These are phyloP conservation scores for Camarhynchus parvulus DNA, from an alignment of 2,113 vertebrate genomes.

Conservation along the genomic window DNA sequence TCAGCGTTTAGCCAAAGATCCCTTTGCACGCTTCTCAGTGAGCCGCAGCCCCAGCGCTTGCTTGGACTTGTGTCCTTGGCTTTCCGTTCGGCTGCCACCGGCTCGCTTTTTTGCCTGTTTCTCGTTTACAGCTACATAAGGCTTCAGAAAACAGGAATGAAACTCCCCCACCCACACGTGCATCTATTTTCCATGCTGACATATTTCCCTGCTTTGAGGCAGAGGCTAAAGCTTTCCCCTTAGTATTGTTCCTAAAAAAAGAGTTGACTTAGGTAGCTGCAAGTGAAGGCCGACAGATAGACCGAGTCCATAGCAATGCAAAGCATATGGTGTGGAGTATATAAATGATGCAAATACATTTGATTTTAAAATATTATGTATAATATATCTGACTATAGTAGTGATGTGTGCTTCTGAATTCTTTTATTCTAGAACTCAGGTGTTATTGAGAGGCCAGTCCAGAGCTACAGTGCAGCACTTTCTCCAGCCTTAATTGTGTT, in stretches of 20 bases:
- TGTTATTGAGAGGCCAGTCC: neutral
- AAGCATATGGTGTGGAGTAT: neutral
- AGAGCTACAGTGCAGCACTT: neutral
- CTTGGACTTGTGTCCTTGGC: neutral
- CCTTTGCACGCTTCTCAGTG: neutral
- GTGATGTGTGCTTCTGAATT: neutral
- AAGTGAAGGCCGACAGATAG: neutral
- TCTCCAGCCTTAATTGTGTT: slow-evolving; percentile 12
- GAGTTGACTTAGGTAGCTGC: neutral
- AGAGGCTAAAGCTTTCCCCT: neutral
- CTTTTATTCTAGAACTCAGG: neutral
- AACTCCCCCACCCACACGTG: slow-evolving; percentile 19
- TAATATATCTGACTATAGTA: fast-evolving
- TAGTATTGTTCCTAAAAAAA: neutral
- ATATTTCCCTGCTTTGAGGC: neutral
- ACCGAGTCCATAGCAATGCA: neutral
- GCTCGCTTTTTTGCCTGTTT: neutral
- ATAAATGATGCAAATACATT: neutral
- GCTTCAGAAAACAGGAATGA: neutral
- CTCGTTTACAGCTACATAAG: neutral
- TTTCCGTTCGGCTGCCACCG: neutral
- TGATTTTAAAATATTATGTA: neutral
- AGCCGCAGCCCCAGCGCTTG: neutral
- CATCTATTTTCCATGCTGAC: neutral
- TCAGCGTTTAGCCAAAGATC: neutral